Base-by-base conservation (phyloP, 2,113 vertebrate genomes). In the Protobothrops mucrosquamatus region DNA sequence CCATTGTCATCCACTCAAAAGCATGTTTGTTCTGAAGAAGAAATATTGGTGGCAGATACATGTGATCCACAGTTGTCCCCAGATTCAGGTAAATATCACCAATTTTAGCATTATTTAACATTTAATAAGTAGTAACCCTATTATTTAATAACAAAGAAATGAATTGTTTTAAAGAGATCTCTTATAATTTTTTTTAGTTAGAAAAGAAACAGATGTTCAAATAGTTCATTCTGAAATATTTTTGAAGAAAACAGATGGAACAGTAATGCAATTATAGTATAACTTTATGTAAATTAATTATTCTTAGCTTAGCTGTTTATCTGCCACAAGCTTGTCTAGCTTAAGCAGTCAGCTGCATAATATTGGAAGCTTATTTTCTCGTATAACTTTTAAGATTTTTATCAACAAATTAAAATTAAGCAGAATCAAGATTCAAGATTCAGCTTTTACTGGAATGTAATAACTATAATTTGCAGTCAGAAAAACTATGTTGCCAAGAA, bases 31-130 rank as follows among this genome's bases (percentile, higher is more conserved):
- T 95, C 91, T 0, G 94, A 94, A 92, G 96, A 93, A 91, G 98
- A 98, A 88, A 95, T 99, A 90, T 96, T 99, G 1, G 99, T 98
- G 6, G 97, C 98, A 24, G 98, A 99, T 91, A 99, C 99, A 0
- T 99, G 98, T 96, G 97, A 98, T 96, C 93, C 98, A 93, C 98
- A 98, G 1, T 56, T 97, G 9, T 96, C 98, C 23, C 96, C 97
- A 91, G 1, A 96, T 86, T 39, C 95, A 91, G 95, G 98, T 98
- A 97, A 97, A 96, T 95, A 5, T 56, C 26, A 94, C 87, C 89
- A 24, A 69, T 94, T 86, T 89, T 22, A 2, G 86, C 92, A 46
- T 94, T 59, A 93, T 56, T 88, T 69, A 69, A 69, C 90, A 85
- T 52, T 92, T 46, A 87, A 23, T 89, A 94, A 91, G 12, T 64